Base-by-base conservation (phyloP, 1,140 invertebrate species). In the Capitella teleta region DNA sequence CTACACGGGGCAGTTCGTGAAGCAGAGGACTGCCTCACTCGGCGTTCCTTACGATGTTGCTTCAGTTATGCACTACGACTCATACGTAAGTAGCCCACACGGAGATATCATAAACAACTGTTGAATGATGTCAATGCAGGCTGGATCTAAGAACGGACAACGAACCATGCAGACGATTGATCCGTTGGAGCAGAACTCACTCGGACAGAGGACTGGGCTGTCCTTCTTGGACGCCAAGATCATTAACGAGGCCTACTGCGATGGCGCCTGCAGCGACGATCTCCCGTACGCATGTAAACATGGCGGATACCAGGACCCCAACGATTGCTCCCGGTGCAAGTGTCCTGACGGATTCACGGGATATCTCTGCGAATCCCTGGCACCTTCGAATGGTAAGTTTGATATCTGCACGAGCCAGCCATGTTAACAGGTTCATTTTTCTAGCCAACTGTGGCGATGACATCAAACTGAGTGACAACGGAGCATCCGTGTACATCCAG, bases 251-350 rank as follows among this genome's bases (percentile, higher is more conserved):
- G 38, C 38, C 18, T 51, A 51, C 19, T 51, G 49, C 28, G 18
- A 43, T 8, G 49, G 49, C 44, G 26, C 42, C 1, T 44, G 42
- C 42, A n/a, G 42, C 8, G n/a, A 1, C 10, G 16, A 16, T 5
- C n/a, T 34, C 18, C 26, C 21, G 14, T 26, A 28, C 18, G 18
- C 5, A 3, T 51, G 49, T 30, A 14, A 16, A 8, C 19, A 43
- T 26, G 41, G 41, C 37, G 65, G 65, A 5, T 69, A 69, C 47
- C 53, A 58, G 21, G 67, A 68, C 49, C 66, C 66, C 10, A 70
- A 70, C 43, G 57, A 68, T 44, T 68, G 66, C 45, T 8, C 36
- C n/a, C 43, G 44, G 16, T 67, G 65, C 49, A 54, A 64, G 16
- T 67, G 65, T 53, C 67, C 65, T 5, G 46, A 53, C 19, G 65